Percentiles rank a stretch among this genome's conserved stretches.
These are phyloP conservation scores for Morus bassanus DNA, from an alignment of 2,797 vertebrate species.

Conservation along the genomic window DNA sequence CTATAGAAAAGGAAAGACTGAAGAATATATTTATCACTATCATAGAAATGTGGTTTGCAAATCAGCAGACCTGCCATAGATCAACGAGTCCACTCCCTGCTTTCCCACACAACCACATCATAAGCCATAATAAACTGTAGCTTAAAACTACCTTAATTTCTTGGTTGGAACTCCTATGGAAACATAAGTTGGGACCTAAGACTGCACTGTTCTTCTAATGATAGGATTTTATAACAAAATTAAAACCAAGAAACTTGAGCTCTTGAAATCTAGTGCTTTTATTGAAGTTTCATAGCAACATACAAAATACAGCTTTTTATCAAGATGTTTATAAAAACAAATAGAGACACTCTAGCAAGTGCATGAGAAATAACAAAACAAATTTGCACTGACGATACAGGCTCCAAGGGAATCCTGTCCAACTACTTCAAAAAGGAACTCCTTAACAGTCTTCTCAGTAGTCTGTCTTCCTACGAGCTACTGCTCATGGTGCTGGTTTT, in stretches of 20 bases:
- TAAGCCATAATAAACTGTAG: not conserved
- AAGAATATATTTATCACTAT: not conserved
- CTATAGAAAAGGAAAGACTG: not conserved
- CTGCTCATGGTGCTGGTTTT: not conserved
- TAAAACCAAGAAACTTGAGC: not conserved
- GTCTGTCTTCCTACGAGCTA: not conserved
- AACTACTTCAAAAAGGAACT: not conserved
- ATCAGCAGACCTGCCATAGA: not conserved
- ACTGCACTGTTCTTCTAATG: not conserved
- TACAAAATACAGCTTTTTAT: conserved; percentile 15
- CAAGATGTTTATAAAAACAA: not conserved
- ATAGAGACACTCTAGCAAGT: not conserved
- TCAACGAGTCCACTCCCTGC: not conserved
- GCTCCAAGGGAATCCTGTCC: not conserved
- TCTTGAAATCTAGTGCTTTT: conserved; percentile 11
- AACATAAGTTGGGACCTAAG: not conserved
- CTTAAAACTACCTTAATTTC: not conserved
- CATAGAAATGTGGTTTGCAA: not conserved
- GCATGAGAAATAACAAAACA: not conserved
- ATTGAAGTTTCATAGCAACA: not conserved
- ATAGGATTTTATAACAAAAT: not conserved
- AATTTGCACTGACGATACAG: not conserved
- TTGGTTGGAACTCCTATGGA: not conserved
- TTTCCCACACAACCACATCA: not conserved
- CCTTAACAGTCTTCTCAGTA: not conserved